Conservation (phyloP, 2,113 vertebrate genomes). For the Tenrec ecaudatus region DNA sequence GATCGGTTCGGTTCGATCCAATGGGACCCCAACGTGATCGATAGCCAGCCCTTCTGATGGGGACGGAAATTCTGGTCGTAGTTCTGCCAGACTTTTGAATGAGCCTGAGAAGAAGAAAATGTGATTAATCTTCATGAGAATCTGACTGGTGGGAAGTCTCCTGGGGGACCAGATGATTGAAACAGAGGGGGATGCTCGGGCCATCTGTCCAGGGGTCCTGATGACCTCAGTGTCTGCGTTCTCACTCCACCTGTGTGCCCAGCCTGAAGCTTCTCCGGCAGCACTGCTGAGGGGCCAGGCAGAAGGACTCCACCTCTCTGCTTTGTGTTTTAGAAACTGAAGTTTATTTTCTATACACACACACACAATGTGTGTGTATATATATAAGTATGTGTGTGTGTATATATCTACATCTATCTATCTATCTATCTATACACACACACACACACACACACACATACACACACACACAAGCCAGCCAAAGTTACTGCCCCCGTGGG, state of each 20-base stretch:
- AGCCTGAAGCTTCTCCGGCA: background rate
- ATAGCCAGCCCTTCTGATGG: slow-evolving; percentile 91
- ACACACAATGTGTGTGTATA: too few relatives aligned
- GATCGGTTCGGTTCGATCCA: slow-evolving; percentile 94
- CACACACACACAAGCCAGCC: too few relatives aligned
- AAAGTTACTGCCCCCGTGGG: too few relatives aligned
- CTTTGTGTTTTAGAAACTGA: too few relatives aligned
- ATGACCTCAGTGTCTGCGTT: background rate
- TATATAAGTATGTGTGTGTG: too few relatives aligned
- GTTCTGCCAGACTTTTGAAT: slow-evolving; percentile 94
- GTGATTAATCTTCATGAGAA: slow-evolving; percentile 13
- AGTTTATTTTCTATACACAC: too few relatives aligned
- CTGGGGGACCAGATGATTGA: background rate
- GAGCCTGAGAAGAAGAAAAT: slow-evolving; percentile 90
- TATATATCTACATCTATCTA: too few relatives aligned
- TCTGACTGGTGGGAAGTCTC: background rate
- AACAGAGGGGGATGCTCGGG: background rate
- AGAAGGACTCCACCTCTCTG: background rate
- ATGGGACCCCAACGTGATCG: slow-evolving; percentile 95
- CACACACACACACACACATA: too few relatives aligned
- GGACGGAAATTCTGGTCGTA: slow-evolving; percentile 91
- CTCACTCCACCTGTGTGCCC: background rate
- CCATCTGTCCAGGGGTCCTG: background rate
- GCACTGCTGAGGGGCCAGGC: too few relatives aligned
- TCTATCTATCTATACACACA: too few relatives aligned